phyloP scores from a whole-genome alignment of 2,888 invertebrate genomes.

The Perithous albicinctus region DNA sequence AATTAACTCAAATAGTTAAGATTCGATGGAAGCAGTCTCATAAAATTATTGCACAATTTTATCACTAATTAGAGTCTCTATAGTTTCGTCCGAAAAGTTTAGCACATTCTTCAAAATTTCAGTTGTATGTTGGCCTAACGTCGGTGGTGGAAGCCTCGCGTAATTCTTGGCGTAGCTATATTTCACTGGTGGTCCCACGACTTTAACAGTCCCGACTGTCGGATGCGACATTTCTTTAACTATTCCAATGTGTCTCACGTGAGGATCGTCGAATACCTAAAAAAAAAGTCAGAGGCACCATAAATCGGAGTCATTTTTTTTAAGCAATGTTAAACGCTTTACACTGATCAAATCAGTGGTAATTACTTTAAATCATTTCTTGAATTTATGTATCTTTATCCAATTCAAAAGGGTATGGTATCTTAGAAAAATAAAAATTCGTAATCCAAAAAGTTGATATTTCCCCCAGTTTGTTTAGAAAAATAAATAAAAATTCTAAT shows the following conservation, averaged over 20 bases:
- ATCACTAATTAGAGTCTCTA: conserved; percentile 85
- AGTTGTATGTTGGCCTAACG: conserved; percentile 94
- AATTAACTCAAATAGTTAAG: neutral
- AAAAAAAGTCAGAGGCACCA: conserved; percentile 61
- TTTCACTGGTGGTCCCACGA: conserved; percentile 94
- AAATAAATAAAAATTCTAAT: too few relatives aligned
- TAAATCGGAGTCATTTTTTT: conserved; percentile 13
- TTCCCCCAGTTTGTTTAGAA: too few relatives aligned
- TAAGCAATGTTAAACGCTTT: neutral
- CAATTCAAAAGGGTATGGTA: too few relatives aligned
- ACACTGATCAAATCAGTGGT: neutral
- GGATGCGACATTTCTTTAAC: conserved; percentile 91
- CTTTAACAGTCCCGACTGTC: conserved; percentile 89
- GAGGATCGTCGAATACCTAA: conserved; percentile 94
- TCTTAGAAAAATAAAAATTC: too few relatives aligned
- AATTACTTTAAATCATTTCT: too few relatives aligned
- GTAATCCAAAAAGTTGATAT: too few relatives aligned
- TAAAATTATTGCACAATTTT: conserved; percentile 85
- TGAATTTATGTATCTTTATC: too few relatives aligned
- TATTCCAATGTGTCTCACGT: conserved; percentile 90
- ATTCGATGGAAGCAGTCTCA: conserved; percentile 37
- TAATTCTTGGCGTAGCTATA: conserved; percentile 91
- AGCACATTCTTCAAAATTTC: conserved; percentile 90
- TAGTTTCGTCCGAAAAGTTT: conserved; percentile 87
- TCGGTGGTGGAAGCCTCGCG: conserved; percentile 92